These are phyloP conservation scores for Drosophila sulfurigaster DNA, from an alignment of 1,140 invertebrate genomes.

Conservation along the genomic window DNA sequence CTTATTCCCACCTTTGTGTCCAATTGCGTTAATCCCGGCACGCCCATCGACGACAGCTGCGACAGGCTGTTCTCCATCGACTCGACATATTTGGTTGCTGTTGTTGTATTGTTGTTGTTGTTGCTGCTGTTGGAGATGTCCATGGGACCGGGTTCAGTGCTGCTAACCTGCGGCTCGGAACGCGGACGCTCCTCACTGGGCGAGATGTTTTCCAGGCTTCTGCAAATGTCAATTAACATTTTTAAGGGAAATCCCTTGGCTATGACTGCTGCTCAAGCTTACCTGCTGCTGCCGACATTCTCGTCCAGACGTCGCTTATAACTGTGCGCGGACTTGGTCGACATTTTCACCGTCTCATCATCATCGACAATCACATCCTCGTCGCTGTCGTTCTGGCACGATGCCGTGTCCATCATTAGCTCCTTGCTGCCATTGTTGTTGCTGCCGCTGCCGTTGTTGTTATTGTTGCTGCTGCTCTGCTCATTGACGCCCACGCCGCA, in stretches of 20 bases:
- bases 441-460: conserved; percentile 52
- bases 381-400: conserved; percentile 82
- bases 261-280: background rate
- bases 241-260: background rate
- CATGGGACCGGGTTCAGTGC: conserved; percentile 74
- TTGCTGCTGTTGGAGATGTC: conserved; percentile 73
- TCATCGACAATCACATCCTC: conserved; percentile 84
- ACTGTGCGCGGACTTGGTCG: conserved; percentile 51
- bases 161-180: conserved; percentile 82
- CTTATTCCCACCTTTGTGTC: conserved; percentile 85
- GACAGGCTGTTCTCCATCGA: conserved; percentile 73
- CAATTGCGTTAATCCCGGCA: conserved; percentile 83
- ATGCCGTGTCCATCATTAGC: conserved; percentile 75
- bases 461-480: conserved; percentile 56
- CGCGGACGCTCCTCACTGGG: conserved; percentile 77
- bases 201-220: conserved; percentile 73
- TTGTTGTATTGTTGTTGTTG: conserved; percentile 58
- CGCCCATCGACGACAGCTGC: conserved; percentile 74
- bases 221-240: conserved; percentile 20
- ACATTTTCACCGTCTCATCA: conserved; percentile 78
- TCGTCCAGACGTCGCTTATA: conserved; percentile 75
- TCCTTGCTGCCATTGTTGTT: conserved; percentile 67
- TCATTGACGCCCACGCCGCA: conserved; percentile 73
- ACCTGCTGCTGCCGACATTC: conserved; percentile 79
- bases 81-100: conserved; percentile 68